These are phyloP conservation scores for Neoniphon sammara DNA, from an alignment of 2,797 vertebrate species.

Conservation along the genomic window DNA sequence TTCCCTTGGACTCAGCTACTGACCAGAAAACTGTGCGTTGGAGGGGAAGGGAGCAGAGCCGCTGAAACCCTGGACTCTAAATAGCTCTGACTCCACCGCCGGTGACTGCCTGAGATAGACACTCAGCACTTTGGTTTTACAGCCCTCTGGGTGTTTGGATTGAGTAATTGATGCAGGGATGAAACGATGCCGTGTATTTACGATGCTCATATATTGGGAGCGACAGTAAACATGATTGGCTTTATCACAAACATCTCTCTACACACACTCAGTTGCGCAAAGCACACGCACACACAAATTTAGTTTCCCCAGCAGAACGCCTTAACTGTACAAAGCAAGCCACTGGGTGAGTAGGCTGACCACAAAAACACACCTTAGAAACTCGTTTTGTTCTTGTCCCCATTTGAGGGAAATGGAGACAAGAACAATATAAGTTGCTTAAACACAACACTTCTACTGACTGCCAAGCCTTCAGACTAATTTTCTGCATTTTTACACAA, in stretches of 20 bases:
- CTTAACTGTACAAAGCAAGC: conserved; percentile 11
- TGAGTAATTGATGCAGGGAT: conserved; percentile 34
- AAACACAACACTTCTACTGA: conserved; percentile 25
- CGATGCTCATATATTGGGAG: neutral
- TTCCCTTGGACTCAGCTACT: conserved; percentile 69
- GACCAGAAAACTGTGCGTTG: conserved; percentile 70
- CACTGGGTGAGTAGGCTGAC: conserved; percentile 38
- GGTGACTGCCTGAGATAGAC: conserved; percentile 52
- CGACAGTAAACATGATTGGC: conserved; percentile 6
- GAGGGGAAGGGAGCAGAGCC: conserved; percentile 62
- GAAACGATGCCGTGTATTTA: conserved; percentile 31
- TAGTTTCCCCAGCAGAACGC: too few relatives aligned
- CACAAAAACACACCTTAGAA: conserved; percentile 33
- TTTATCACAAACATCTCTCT: neutral
- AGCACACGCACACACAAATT: neutral
- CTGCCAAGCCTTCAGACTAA: neutral
- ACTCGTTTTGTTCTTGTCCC: conserved; percentile 11
- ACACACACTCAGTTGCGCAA: neutral
- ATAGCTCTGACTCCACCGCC: conserved; percentile 61
- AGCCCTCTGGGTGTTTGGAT: conserved; percentile 24
- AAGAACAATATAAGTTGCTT: neutral
- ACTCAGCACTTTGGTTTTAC: conserved; percentile 56
- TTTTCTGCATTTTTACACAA: too few relatives aligned
- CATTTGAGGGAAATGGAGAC: conserved; percentile 17
- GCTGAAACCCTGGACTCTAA: conserved; percentile 69